Conservation (phyloP, 2,113 vertebrate species). For the Pantherophis guttatus region DNA sequence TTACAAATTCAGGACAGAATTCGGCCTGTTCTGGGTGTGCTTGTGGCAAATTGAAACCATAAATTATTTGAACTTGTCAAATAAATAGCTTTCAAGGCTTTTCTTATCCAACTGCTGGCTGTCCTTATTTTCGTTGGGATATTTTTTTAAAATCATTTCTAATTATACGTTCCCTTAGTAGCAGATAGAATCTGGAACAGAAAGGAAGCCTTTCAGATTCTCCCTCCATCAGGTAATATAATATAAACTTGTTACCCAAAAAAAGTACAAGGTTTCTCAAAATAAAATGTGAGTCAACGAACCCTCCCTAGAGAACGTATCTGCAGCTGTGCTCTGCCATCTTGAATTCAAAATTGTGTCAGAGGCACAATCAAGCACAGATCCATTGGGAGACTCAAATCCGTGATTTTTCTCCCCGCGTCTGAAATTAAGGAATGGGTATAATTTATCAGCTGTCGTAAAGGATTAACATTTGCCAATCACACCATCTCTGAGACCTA, state of each 20-base stretch:
- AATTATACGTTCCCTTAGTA: not conserved
- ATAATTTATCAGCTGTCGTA: not conserved
- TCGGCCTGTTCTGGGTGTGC: constrained; percentile 19
- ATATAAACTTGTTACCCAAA: not conserved
- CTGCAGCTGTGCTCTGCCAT: not conserved
- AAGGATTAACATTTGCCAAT: not conserved
- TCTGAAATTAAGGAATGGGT: not conserved
- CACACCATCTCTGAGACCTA: not conserved
- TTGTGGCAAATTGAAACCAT: constrained; percentile 29
- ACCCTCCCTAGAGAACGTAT: not conserved
- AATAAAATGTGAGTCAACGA: not conserved
- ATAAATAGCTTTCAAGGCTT: constrained; percentile 50
- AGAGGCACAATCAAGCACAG: not conserved
- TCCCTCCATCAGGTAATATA: not conserved
- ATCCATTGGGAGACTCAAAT: not conserved
- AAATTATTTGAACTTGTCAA: constrained; percentile 44
- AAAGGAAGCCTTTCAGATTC: not conserved
- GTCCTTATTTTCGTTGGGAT: not conserved
- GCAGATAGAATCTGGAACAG: not conserved
- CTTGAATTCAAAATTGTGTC: not conserved
- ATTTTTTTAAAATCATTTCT: not conserved
- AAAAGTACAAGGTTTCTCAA: not conserved
- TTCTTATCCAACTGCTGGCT: constrained; percentile 35
- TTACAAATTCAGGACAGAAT: constrained; percentile 12
- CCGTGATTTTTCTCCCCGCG: not conserved